Base-by-base conservation (phyloP, 2,797 vertebrate genomes). In the Rhodeus uyekii region DNA sequence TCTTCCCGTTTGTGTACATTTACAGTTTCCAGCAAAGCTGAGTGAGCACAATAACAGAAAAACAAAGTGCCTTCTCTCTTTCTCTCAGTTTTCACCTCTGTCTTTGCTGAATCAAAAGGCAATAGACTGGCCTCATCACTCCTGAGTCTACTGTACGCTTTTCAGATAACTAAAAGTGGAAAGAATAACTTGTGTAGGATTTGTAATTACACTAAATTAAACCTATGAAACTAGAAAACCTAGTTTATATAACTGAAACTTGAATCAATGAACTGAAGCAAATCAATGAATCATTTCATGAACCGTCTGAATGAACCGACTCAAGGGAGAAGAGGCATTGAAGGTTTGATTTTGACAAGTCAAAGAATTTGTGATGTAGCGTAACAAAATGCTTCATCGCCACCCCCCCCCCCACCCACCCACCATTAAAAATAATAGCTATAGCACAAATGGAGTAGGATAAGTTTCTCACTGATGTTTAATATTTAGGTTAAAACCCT, bases 21-120 rank as follows among this genome's bases (percentile, higher is more conserved):
- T 82, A 55, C 24, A 65, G 73, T 82, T 77, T 82, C 38, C 50
- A 69, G 74, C 29, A 44, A 82, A 82, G 63, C 50, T 61, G 75
- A 83, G 75, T 38, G 39, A 46, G 65, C 48, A 39, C 68, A 80
- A 60, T 46, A 50, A 10, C 22, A 22, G 39, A 38, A 39, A 71
- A 73, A 76, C 29, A 29, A 76, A 80, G 72, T 63, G 34, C 53
- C 19, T 71, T 44, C 39, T 68, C 27, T 42, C 18, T 50, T 83
- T 72, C 29, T 18, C 14, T 53, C 22, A 5, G 55, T 42, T 55
- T 73, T 63, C 14, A 34, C n/a, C 71, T 64, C 44, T 46, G 73
- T 60, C 48, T 80, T 76, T 39, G 32, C 34, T 68, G 34, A 75
- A 18, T 76, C 27, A 27, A 68, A 74, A 34, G 39, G 10, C 22